A percentile compares a stretch with the other conserved stretches of the same genome.
Evolutionary conservation across 2,888 invertebrate genomes (phyloP).

Genomic region (Heliconius sara): DNA sequence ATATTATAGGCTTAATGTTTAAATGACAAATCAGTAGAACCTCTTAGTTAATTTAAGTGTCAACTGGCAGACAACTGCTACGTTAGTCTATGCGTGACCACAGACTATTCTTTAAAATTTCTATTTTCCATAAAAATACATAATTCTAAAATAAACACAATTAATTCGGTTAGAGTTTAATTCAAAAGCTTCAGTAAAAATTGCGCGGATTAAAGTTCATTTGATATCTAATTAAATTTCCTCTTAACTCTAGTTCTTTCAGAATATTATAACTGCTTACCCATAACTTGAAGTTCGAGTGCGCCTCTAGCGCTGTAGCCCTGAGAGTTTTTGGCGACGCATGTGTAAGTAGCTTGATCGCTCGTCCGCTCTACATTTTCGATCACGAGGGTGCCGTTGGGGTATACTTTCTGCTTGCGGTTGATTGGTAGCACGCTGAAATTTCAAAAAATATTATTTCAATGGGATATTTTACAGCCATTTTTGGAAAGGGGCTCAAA

Average conservation of each 20-base stretch:
- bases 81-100: no score
- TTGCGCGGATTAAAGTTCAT: neutral
- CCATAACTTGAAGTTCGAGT: constrained; percentile 97
- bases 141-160: no score
- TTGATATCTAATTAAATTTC: neutral
- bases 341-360: constrained; percentile 97
- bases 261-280: constrained; percentile 85
- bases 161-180: neutral
- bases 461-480: neutral
- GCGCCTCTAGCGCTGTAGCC: constrained; percentile 94
- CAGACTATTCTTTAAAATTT: no score
- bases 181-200: neutral
- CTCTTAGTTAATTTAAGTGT: no score
- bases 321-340: constrained; percentile 95
- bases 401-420: constrained; percentile 96
- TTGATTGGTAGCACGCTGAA: constrained; percentile 93
- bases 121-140: no score
- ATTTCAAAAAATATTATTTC: constrained; percentile 33
- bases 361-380: constrained; percentile 96
- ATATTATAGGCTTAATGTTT: no score
- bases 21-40: no score
- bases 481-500: neutral
- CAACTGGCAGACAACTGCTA: no score
- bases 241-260: neutral
- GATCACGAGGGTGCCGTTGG: constrained; percentile 96